These are phyloP conservation scores for Muntiacus reevesi DNA, from an alignment of 2,113 vertebrate species.

Conservation along the genomic window DNA sequence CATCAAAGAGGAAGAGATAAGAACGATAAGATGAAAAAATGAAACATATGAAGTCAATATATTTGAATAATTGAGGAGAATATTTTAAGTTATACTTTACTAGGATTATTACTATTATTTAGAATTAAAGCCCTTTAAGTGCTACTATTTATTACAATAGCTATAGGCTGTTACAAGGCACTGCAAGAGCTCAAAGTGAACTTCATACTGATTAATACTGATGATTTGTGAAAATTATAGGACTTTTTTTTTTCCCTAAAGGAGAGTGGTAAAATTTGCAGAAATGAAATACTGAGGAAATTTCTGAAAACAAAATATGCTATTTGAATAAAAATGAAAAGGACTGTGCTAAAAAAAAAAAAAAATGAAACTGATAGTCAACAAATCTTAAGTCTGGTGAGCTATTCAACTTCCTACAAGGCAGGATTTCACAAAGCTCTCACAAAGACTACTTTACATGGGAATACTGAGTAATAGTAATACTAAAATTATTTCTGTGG, in stretches of 20 bases:
- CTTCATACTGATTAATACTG: neutral
- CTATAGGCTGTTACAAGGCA: neutral
- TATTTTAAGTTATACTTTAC: neutral
- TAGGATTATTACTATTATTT: neutral
- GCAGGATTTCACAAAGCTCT: neutral
- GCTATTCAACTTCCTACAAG: neutral
- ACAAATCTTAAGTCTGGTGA: neutral
- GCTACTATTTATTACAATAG: neutral
- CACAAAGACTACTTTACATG: neutral
- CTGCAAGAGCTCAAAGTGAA: neutral
- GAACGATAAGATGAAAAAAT: neutral
- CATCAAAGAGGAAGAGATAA: neutral
- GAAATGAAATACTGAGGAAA: neutral
- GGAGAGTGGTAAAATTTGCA: neutral
- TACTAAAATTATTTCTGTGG: neutral
- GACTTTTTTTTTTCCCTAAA: neutral
- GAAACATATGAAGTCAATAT: neutral
- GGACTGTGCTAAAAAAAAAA: neutral
- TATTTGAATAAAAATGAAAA: neutral
- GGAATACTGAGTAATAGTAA: neutral
- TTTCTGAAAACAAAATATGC: neutral
- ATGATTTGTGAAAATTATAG: neutral
- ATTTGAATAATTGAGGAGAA: neutral
- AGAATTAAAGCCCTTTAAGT: neutral
- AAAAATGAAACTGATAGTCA: neutral